These are phyloP conservation scores for Pristionchus arcanus DNA, from an alignment of 2,888 invertebrate species.

Conservation along the genomic window DNA sequence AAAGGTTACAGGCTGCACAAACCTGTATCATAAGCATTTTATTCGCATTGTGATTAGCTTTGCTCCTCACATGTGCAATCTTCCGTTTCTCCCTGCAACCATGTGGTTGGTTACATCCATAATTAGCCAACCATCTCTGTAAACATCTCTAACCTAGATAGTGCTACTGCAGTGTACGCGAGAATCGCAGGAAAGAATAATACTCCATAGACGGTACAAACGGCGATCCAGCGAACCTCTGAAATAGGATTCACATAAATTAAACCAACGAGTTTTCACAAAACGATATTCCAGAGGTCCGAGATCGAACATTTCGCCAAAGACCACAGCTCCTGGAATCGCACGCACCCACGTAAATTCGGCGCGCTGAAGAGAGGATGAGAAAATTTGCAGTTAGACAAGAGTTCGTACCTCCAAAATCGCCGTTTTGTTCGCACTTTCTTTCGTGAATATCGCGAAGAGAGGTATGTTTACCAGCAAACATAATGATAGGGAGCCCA, in stretches of 20 bases:
- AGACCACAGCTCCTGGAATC: neutral
- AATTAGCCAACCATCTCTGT: too few species aligned
- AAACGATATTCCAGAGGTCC: neutral
- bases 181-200: neutral
- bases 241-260: too few species aligned
- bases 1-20: too few species aligned
- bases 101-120: too few species aligned
- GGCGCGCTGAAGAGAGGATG: neutral
- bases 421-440: neutral
- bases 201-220: neutral
- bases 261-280: neutral
- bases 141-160: neutral
- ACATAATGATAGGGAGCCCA: neutral
- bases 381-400: too few species aligned
- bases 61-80: too few species aligned
- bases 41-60: too few species aligned
- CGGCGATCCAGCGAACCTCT: neutral
- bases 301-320: neutral
- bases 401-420: neutral
- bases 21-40: too few species aligned
- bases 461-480: neutral
- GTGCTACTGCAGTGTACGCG: neutral
- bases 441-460: neutral
- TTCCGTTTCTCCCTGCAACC: too few species aligned
- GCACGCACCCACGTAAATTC: neutral